These are phyloP conservation scores for Gymnoscopelus braueri DNA, from an alignment of 2,797 vertebrate species.

Conservation along the genomic window DNA sequence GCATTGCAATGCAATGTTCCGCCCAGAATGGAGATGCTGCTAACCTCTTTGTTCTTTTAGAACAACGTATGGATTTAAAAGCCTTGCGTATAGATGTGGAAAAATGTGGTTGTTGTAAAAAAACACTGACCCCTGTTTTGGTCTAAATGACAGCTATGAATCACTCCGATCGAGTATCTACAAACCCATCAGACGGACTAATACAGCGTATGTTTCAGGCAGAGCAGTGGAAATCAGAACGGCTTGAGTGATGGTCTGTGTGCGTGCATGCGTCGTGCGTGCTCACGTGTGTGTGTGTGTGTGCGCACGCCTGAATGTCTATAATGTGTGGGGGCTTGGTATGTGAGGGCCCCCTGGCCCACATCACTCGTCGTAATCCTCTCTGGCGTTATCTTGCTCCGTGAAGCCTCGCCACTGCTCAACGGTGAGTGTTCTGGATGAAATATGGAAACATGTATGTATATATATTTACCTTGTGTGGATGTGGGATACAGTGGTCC, in stretches of 20 bases:
- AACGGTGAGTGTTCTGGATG: neutral
- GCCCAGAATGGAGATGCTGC: no score
- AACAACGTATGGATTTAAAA: no score
- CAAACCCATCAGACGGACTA: neutral
- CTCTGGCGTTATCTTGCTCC: slow-evolving; percentile 37
- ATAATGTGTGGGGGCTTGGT: slow-evolving; percentile 27
- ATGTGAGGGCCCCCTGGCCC: slow-evolving; percentile 33
- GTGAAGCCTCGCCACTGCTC: slow-evolving; percentile 37
- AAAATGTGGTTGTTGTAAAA: slow-evolving; percentile 15
- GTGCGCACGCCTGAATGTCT: slow-evolving; percentile 19
- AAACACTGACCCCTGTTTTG: neutral
- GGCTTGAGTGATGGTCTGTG: neutral
- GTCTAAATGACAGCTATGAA: slow-evolving; percentile 32
- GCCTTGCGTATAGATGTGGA: no score
- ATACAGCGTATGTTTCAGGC: neutral
- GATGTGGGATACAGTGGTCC: slow-evolving; percentile 37
- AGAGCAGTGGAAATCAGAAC: slow-evolving; percentile 21
- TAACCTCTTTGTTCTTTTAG: no score
- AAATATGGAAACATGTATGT: slow-evolving; percentile 16
- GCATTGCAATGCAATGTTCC: no score
- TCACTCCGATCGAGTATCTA: slow-evolving; percentile 20
- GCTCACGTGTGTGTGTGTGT: no score
- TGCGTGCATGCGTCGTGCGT: slow-evolving; percentile 13
- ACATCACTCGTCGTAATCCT: slow-evolving; percentile 35
- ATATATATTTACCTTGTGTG: slow-evolving; percentile 24